Percentiles rank a stretch among this genome's conserved stretches.
Evolutionary conservation across 2,797 vertebrate genomes (phyloP).

Genomic region (Lithobates pipiens): DNA sequence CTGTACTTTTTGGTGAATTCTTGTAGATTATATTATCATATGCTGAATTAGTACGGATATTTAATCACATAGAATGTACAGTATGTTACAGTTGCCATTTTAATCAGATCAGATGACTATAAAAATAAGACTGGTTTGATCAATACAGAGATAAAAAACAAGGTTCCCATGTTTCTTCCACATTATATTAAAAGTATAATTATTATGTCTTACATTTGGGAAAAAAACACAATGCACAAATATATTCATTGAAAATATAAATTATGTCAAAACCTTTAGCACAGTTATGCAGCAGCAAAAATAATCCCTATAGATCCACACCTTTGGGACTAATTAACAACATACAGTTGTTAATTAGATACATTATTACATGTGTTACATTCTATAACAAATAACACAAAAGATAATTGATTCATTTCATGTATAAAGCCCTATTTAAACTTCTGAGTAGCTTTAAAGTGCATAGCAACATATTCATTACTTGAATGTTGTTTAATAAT

Average conservation of each 20-base stretch:
- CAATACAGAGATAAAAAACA: constrained; percentile 32
- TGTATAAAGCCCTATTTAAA: neutral
- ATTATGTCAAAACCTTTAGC: constrained; percentile 20
- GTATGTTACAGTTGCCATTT: constrained; percentile 19
- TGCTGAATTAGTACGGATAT: neutral
- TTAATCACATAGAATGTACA: constrained; percentile 20
- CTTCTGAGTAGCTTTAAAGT: neutral
- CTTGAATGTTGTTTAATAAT: too few species aligned
- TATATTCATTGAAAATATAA: constrained; percentile 19
- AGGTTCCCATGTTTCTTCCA: neutral
- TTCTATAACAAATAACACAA: neutral
- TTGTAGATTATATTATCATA: neutral
- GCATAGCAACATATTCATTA: neutral
- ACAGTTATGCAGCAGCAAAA: neutral
- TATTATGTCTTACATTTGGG: neutral
- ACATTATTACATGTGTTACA: constrained; percentile 11
- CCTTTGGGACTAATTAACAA: constrained; percentile 24
- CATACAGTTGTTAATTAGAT: constrained; percentile 9
- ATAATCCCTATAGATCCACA: constrained; percentile 21
- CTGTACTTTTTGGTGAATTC: constrained; percentile 12
- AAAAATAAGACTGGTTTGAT: constrained; percentile 17
- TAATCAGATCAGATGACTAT: constrained; percentile 40
- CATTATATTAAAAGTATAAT: constrained; percentile 20
- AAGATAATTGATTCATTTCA: constrained; percentile 1
- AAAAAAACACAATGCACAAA: neutral